Evolutionary conservation across 2,113 vertebrate genomes (phyloP), one percentile per base, ranked within the genome.

Genomic region (Gymnarchus niloticus): DNA sequence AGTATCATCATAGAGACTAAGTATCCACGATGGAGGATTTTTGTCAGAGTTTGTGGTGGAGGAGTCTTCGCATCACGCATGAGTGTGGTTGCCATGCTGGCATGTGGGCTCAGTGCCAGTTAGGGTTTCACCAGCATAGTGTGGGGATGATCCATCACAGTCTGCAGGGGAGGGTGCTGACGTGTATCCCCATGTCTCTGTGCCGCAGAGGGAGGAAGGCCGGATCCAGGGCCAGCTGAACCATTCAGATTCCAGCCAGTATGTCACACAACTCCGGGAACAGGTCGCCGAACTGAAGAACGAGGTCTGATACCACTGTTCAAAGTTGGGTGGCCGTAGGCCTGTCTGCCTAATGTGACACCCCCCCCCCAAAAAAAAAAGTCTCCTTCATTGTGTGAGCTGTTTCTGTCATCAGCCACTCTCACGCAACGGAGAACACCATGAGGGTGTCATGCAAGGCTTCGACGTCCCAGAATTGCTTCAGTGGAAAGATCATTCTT

Each of bases 151-250:
- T 33, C 25, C 59, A 28, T n/a, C 10, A 8, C 1, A 25, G n/a
- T n/a, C n/a, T n/a, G n/a, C n/a, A n/a, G n/a, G n/a, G n/a, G n/a
- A 77, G 41, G 10, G 28, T 3, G 28, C 37, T 57, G 25, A 59
- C 56, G 25, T 46, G 25, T 33, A 12, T 81, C 21, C 0, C 5
- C 83, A 54, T 84, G 52, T 81, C 14, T 10, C 8, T 56, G 41
- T 81, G 52, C 89, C 87, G 41, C 87, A 98, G 97, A 96, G 96
- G 84, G 97, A 98, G 88, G 97, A 97, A 87, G 96, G 97, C 3
- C 93, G 96, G 89, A 97, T 99, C 90, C 96, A 98, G 88, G 97
- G 97, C 69, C 96, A 99, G 91, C 92, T 99, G 86, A 97, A 98
- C 93, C 95, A 97, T 92, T 98, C 96, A 0, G 97, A 99, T 90